Evolutionary conservation across 2,113 vertebrate species (phyloP).

Genomic region (Strigops habroptila): DNA sequence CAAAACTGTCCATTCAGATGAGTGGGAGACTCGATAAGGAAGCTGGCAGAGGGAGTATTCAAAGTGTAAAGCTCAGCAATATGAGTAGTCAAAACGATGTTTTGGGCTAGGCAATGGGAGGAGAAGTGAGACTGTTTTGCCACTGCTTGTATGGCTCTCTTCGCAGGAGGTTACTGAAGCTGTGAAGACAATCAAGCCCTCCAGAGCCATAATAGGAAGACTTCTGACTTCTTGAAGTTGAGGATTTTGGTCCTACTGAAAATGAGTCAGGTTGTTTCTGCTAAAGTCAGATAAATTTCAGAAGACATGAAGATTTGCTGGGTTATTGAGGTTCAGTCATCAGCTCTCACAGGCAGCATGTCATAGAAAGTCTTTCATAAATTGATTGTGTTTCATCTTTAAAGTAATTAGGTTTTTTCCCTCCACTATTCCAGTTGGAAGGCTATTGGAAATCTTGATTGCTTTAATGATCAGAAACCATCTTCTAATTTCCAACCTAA

Average conservation of each 20-base stretch:
- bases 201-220: background rate
- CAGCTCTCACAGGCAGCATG: background rate
- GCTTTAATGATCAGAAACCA: slow-evolving; percentile 47
- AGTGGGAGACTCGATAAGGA: slow-evolving; percentile 1
- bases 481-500: slow-evolving; percentile 46
- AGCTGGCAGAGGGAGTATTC: background rate
- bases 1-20: background rate
- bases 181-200: background rate
- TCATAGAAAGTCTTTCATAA: background rate
- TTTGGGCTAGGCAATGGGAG: background rate
- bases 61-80: background rate
- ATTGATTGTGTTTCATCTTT: background rate
- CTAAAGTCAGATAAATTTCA: background rate
- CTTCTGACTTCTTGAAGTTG: background rate
- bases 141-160: background rate
- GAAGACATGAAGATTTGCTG: background rate
- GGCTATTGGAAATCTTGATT: slow-evolving; percentile 29
- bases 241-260: background rate
- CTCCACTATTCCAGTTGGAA: slow-evolving; percentile 30
- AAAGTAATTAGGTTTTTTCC: slow-evolving; percentile 15
- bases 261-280: background rate
- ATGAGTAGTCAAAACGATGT: background rate
- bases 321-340: background rate
- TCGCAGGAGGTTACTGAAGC: background rate
- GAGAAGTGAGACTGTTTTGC: background rate